Percentiles rank a stretch among this genome's conserved stretches.
These are phyloP conservation scores for Microtus agrestis DNA, from an alignment of 2,797 vertebrate species.

Conservation along the genomic window DNA sequence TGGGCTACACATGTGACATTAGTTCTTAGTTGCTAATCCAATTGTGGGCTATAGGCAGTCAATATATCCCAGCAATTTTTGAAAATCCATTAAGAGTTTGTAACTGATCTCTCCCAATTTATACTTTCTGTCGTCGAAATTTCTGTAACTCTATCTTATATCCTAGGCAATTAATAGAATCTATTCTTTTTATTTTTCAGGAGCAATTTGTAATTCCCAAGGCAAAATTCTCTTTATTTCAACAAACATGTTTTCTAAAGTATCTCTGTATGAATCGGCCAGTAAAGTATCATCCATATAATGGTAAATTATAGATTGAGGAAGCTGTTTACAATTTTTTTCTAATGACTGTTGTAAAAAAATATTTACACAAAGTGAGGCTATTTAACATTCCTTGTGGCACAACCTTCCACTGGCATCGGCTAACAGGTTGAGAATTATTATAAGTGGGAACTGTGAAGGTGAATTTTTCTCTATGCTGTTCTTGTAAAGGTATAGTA, in stretches of 20 bases:
- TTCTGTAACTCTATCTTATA: neutral
- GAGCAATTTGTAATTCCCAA: neutral
- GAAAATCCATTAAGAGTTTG: neutral
- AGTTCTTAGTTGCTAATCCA: neutral
- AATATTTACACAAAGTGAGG: neutral
- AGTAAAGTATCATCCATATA: neutral
- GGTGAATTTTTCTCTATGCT: neutral
- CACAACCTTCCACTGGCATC: neutral
- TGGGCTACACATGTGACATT: rapidly evolving
- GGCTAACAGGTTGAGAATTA: neutral
- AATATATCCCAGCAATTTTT: neutral
- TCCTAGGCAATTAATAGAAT: neutral
- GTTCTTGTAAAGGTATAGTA: neutral
- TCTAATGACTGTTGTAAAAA: neutral
- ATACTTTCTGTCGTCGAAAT: neutral
- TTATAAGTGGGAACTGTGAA: neutral
- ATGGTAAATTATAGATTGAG: neutral
- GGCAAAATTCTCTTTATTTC: neutral
- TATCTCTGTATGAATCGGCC: neutral
- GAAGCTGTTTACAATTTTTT: neutral
- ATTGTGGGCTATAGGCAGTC: neutral
- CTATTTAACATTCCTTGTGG: neutral
- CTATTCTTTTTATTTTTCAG: neutral
- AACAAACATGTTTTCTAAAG: neutral
- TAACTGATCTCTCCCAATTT: neutral